Percentiles rank a stretch among this genome's conserved stretches.
Conservation (phyloP, 2,797 vertebrate genomes). For the Pempheris klunzingeri region DNA sequence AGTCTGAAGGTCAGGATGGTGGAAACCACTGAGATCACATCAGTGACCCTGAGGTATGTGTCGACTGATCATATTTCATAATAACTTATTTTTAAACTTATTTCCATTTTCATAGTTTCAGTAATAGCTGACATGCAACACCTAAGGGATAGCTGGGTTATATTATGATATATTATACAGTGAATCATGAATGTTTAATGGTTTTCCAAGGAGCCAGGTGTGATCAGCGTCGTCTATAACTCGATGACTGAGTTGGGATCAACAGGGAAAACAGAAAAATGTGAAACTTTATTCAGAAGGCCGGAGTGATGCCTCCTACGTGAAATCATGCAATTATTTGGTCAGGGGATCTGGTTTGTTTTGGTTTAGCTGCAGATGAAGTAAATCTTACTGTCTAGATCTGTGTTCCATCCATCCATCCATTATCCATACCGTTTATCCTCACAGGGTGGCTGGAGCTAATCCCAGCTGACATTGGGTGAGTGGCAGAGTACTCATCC, state of each 20-base stretch:
- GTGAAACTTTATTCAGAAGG: neutral
- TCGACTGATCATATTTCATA: neutral
- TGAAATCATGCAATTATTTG: no score
- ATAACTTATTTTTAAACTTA: neutral
- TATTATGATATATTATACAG: no score
- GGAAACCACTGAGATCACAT: neutral
- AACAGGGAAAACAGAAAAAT: neutral
- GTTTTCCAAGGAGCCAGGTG: neutral
- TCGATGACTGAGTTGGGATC: neutral
- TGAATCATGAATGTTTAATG: neutral
- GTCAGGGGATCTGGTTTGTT: neutral
- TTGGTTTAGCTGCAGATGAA: neutral
- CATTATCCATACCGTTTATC: no score
- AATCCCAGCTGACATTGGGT: no score
- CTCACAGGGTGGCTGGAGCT: no score
- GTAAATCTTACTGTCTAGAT: neutral
- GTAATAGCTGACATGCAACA: no score
- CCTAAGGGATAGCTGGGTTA: neutral
- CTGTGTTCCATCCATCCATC: no score
- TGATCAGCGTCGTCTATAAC: neutral
- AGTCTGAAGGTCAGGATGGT: neutral
- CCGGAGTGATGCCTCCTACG: no score
- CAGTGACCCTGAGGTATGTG: neutral
- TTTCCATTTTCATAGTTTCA: neutral
- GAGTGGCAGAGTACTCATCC: no score